phyloP scores from a whole-genome alignment of 2,797 vertebrate genomes.

The Protonibea diacanthus region DNA sequence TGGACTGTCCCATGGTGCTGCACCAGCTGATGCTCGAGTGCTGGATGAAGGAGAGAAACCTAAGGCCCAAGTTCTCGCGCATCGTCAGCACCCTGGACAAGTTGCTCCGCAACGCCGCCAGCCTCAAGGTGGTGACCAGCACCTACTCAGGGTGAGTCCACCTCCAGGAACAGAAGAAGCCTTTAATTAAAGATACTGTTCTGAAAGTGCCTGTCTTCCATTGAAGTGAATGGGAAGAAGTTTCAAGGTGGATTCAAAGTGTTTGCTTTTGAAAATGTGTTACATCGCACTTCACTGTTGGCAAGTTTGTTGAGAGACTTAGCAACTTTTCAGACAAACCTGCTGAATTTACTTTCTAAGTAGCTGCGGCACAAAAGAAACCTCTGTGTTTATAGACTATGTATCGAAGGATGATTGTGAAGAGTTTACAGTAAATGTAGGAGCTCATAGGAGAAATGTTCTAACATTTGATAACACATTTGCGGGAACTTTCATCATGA shows the following conservation, averaged over 20 bases:
- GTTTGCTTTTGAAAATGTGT: constrained; percentile 41
- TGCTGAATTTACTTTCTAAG: constrained; percentile 29
- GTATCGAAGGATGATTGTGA: neutral
- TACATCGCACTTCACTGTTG: constrained; percentile 25
- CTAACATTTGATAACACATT: constrained; percentile 14
- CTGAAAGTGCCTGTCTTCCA: neutral
- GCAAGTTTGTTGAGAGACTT: constrained; percentile 31
- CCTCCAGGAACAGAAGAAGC: neutral
- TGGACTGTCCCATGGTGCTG: constrained; percentile 98
- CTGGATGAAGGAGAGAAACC: constrained; percentile 98
- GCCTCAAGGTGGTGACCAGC: constrained; percentile 96
- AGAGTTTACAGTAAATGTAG: neutral
- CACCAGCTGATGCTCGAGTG: constrained; percentile 99
- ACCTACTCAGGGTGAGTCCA: constrained; percentile 94
- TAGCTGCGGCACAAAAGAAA: constrained; percentile 23
- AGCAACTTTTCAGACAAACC: constrained; percentile 32
- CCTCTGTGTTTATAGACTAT: neutral
- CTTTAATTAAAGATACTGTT: neutral
- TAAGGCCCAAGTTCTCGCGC: constrained; percentile 97
- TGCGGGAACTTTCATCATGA: constrained; percentile 18
- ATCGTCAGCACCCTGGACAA: constrained; percentile 99
- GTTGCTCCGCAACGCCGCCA: constrained; percentile 97
- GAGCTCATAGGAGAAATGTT: neutral
- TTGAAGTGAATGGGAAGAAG: constrained; percentile 27
- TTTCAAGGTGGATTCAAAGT: constrained; percentile 1